Percentiles rank a stretch among this genome's conserved stretches.
These are phyloP conservation scores for Drosophila sp. DNA, from an alignment of 1,140 invertebrate species.

Conservation along the genomic window DNA sequence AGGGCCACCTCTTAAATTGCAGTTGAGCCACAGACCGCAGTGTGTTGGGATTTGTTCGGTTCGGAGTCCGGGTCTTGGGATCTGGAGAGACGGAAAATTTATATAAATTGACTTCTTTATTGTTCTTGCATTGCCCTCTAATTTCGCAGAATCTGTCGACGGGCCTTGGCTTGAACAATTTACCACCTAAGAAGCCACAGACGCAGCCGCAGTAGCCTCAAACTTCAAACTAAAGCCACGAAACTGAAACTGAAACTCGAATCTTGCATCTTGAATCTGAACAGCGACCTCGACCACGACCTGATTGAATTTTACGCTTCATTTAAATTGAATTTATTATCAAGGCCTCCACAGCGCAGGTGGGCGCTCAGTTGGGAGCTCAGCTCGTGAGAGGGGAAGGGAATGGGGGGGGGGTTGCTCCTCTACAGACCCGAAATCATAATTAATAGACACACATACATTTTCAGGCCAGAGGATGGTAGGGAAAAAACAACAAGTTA, in stretches of 20 bases:
- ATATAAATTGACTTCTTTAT: constrained; percentile 82
- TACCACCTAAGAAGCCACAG: constrained; percentile 78
- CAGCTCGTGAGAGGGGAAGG: neutral
- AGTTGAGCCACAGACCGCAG: constrained; percentile 64
- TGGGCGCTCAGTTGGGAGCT: constrained; percentile 53
- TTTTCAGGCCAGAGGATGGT: constrained; percentile 24
- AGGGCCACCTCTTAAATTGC: constrained; percentile 68
- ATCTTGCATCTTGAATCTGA: constrained; percentile 16
- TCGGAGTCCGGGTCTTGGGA: constrained; percentile 7
- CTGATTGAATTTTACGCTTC: constrained; percentile 83
- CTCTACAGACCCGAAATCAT: constrained; percentile 58
- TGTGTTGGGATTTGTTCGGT: neutral
- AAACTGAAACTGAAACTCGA: constrained; percentile 19
- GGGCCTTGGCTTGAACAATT: constrained; percentile 54
- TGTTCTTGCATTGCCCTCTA: constrained; percentile 66
- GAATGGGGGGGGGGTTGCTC: no score
- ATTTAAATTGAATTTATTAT: constrained; percentile 83
- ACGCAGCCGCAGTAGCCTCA: constrained; percentile 62
- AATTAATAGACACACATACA: constrained; percentile 77
- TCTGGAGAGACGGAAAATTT: constrained; percentile 69
- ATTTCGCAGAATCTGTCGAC: constrained; percentile 73
- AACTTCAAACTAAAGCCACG: constrained; percentile 11
- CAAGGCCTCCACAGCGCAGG: constrained; percentile 43
- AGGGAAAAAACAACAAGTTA: constrained; percentile 22
- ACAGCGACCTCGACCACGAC: constrained; percentile 50